Evolutionary conservation across 1,140 invertebrate genomes (phyloP), one percentile per base, ranked within the genome.

Genomic region (Lepidurus arcticus): DNA sequence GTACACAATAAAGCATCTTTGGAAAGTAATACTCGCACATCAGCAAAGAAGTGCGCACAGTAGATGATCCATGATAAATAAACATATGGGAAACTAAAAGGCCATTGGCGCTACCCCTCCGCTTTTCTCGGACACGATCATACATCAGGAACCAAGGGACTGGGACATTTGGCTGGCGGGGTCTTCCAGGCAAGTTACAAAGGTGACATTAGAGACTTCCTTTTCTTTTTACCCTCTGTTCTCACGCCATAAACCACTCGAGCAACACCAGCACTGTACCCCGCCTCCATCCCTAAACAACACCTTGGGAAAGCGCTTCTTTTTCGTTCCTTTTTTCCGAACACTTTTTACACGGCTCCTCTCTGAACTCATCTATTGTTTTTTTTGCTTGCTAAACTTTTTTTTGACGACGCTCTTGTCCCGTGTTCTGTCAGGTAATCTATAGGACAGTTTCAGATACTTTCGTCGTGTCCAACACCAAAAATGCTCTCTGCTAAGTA

Each of bases 231-330:
- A 13, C 13, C 21, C 21, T 65, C 21, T 65, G 16, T 65, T 65
- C 53, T 65, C 53, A 65, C 53, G 53, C 53, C 53, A 65, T 65
- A 65, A 65, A 65, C 53, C 53, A 65, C 53, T 65, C 53, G 13
- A 65, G 53, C 53, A 65, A 65, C 53, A 65, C 53, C 21, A 65
- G 53, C 53, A 65, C 16, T 65, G 53, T 65, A 65, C 53, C 21
- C 53, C 53, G 53, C 53, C 53, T 65, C 53, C 53, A 21, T 13
- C 53, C 53, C 53, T 65, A 65, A 65, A 65, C 53, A 16, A 65
- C 53, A 65, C 53, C 53, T 65, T 21, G 6, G 53, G 53, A 65
- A 5, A 65, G 21, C 53, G 16, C 21, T 65, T 65, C 53, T 13
- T 16, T 16, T 21, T 21, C 47, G 1, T 13, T 6, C 47, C 47